phyloP scores from a whole-genome alignment of 2,113 vertebrate species.

The Poeciliopsis prolifica region DNA sequence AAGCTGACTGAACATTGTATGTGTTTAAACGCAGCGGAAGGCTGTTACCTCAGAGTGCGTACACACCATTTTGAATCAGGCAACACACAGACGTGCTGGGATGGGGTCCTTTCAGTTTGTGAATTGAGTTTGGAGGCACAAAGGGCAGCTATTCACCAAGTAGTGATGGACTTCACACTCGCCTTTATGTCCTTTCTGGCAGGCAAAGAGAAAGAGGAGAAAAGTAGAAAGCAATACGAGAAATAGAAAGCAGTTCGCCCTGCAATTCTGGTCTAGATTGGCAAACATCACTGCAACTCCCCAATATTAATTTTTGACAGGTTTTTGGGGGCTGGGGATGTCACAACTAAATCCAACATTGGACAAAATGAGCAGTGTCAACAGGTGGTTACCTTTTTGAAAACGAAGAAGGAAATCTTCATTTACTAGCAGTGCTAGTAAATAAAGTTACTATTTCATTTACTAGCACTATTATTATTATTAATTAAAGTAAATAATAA shows the following conservation, averaged over 20 bases:
- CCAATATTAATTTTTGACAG: background rate
- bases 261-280: constrained; percentile 5
- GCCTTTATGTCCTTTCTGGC: constrained; percentile 70
- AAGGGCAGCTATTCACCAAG: constrained; percentile 71
- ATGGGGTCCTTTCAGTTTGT: constrained; percentile 70
- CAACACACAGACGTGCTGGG: constrained; percentile 66
- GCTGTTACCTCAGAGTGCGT: constrained; percentile 42
- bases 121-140: constrained; percentile 79
- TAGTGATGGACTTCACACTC: constrained; percentile 75
- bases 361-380: background rate
- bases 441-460: too few species aligned
- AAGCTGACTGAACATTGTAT: constrained; percentile 21
- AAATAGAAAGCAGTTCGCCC: constrained; percentile 44
- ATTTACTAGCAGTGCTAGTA: too few species aligned
- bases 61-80: constrained; percentile 66
- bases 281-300: constrained; percentile 10
- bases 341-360: background rate
- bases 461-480: too few species aligned
- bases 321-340: background rate
- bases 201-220: constrained; percentile 38
- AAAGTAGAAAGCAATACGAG: constrained; percentile 34
- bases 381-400: background rate
- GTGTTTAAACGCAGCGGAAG: constrained; percentile 21
- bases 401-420: too few species aligned
- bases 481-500: too few species aligned